Evolutionary conservation across 2,113 vertebrate genomes (phyloP).

Genomic region (Nerophis ophidion): DNA sequence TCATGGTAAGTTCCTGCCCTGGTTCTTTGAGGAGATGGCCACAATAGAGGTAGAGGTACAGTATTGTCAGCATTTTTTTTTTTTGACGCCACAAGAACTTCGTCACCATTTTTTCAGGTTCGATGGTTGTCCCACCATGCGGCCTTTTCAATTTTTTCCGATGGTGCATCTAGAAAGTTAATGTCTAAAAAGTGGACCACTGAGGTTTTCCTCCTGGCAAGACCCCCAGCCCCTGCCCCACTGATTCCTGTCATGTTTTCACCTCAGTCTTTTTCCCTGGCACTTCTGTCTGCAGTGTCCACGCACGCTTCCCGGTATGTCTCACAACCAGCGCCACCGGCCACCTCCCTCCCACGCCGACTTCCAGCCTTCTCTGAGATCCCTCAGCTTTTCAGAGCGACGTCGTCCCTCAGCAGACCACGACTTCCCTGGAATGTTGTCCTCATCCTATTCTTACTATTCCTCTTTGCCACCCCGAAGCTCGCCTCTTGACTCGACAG

Average conservation of each 20-base stretch:
- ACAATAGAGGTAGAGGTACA: too few relatives aligned
- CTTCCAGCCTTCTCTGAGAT: constrained; percentile 19
- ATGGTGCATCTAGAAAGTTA: not conserved
- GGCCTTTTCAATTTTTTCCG: too few relatives aligned
- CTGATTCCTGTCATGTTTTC: constrained; percentile 2
- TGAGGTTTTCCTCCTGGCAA: not conserved
- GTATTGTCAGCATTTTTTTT: too few relatives aligned
- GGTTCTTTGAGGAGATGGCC: too few relatives aligned
- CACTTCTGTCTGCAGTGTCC: constrained; percentile 45
- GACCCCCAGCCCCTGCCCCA: not conserved
- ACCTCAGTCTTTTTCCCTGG: constrained; percentile 35
- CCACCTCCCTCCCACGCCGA: not conserved
- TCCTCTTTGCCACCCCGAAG: constrained; percentile 27
- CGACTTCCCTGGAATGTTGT: constrained; percentile 1
- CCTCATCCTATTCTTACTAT: constrained; percentile 8
- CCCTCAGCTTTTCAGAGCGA: constrained; percentile 24
- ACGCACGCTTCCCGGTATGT: constrained; percentile 48
- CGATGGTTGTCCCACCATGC: too few relatives aligned
- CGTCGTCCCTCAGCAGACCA: not conserved
- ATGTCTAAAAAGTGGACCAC: not conserved
- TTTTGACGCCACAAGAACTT: too few relatives aligned
- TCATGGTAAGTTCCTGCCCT: too few relatives aligned
- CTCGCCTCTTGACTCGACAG: constrained; percentile 45
- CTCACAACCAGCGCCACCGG: constrained; percentile 46
- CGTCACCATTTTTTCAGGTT: too few relatives aligned